Conservation (phyloP, 2,888 invertebrate genomes). For the Lepidocyrtinus sp. region DNA sequence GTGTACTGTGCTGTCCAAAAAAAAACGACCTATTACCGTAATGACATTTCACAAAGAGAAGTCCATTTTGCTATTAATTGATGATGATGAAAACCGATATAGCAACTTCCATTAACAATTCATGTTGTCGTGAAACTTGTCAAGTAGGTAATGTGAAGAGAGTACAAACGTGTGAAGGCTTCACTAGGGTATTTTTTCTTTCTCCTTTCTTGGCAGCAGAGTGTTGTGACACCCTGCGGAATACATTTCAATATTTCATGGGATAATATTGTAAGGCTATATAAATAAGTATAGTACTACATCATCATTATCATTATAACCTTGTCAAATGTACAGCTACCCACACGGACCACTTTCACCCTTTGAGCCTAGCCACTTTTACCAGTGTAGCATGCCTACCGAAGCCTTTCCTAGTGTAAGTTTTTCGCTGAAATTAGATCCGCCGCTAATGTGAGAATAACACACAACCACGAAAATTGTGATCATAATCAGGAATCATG, state of each 20-base stretch:
- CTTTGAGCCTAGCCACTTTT: background rate
- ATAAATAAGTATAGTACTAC: slow-evolving; percentile 4
- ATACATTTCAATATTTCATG: slow-evolving; percentile 58
- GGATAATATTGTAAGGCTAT: slow-evolving; percentile 4
- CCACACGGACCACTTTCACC: background rate
- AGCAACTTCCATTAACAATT: slow-evolving; percentile 53
- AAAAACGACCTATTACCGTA: slow-evolving; percentile 49
- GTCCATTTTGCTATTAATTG: slow-evolving; percentile 57
- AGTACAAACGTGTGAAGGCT: background rate
- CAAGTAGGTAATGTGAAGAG: slow-evolving; percentile 27
- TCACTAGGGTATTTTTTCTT: slow-evolving; percentile 19
- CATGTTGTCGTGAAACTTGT: background rate
- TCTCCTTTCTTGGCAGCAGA: slow-evolving; percentile 24
- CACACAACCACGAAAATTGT: slow-evolving; percentile 41
- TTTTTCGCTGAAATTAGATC: background rate
- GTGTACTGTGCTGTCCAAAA: background rate
- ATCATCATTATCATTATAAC: slow-evolving; percentile 20
- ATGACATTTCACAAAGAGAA: slow-evolving; percentile 54
- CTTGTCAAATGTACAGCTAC: slow-evolving; percentile 4
- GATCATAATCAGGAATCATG: slow-evolving; percentile 55
- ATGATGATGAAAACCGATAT: slow-evolving; percentile 60
- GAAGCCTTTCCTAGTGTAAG: background rate
- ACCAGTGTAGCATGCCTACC: background rate
- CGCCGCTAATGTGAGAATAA: slow-evolving; percentile 48
- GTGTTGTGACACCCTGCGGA: slow-evolving; percentile 48